Evolutionary conservation across 2,797 vertebrate species (phyloP).

Genomic region (Argyrosomus regius): DNA sequence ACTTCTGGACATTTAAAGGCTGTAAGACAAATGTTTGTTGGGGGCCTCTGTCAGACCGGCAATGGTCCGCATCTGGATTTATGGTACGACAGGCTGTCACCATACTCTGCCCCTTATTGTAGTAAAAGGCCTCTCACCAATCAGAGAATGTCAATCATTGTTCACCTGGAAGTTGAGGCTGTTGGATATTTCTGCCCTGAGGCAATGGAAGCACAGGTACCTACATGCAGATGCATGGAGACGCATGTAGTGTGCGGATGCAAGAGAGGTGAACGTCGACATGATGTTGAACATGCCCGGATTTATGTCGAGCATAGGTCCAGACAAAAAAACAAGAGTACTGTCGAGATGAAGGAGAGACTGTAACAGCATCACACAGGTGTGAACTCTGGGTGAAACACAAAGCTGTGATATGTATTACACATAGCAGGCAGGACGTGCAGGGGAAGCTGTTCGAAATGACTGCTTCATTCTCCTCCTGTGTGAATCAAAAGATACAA

Average conservation of each 20-base stretch:
- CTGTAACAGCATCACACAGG: background rate
- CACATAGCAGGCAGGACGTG: too few relatives aligned
- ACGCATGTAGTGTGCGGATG: conserved; percentile 18
- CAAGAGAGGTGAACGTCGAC: conserved; percentile 35
- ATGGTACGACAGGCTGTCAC: conserved; percentile 53
- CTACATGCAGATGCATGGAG: conserved; percentile 41
- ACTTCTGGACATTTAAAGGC: conserved; percentile 27
- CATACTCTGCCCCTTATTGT: conserved; percentile 32
- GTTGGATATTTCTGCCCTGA: conserved; percentile 47
- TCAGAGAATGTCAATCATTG: conserved; percentile 54
- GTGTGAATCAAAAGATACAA: too few relatives aligned
- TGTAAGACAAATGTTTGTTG: conserved; percentile 27
- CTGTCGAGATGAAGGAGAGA: background rate
- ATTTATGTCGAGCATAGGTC: conserved; percentile 9
- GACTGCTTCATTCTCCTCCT: background rate
- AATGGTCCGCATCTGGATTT: conserved; percentile 55
- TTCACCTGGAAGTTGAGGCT: conserved; percentile 62
- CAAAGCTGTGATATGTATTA: too few relatives aligned
- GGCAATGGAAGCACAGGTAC: conserved; percentile 56
- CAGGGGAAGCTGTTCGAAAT: background rate
- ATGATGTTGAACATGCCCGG: conserved; percentile 29
- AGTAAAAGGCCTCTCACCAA: conserved; percentile 48
- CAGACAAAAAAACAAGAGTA: conserved; percentile 4
- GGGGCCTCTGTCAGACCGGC: conserved; percentile 35
- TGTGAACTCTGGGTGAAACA: background rate